Evolutionary conservation across 2,888 invertebrate genomes (phyloP), one percentile per base, ranked within the genome.

Genomic region (Ptilodon capucinus): DNA sequence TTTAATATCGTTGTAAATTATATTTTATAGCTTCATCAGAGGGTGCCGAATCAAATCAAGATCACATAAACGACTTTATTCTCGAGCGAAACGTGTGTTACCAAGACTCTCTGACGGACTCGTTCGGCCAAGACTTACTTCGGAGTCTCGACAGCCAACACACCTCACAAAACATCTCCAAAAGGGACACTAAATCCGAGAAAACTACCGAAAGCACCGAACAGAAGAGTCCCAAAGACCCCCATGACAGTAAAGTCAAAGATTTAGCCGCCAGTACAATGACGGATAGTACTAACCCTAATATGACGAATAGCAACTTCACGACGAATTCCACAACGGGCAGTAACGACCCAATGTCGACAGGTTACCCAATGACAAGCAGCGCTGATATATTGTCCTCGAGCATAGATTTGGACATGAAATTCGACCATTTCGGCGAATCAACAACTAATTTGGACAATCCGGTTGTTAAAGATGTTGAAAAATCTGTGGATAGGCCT

Each of bases 341-440:
- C 0, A 90, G 89, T 23, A 89, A 86, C 8, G 88, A 88, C 43
- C 82, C 79, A 0, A 76, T 63, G 0, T 65, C 86, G 0, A 86
- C 91, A 0, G 88, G 85, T 0, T 91, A 91, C 23, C 90, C 91
- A 0, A 86, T 89, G 86, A 76, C 91, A 0, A 88, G 82, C 40
- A 91, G 90, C 18, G 89, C 80, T 0, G 91, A 85, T 14, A 55
- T 84, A 0, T 36, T 84, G 17, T 85, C 84, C 0, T 81, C 87
- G 0, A 91, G 91, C 47, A 81, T 86, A 38, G 89, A 91, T 67
- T 78, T 93, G 42, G 93, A 93, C 61, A 93, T 93, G 74, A 93
- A 93, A 62, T 93, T 93, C 55, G 93, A 93, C 64, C 93, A 93
- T 69, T 93, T 93, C 57, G 93, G 93, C 0, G 92, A 93, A 60